These are phyloP conservation scores for Spialia ferax DNA, from an alignment of 2,888 invertebrate genomes.

Conservation along the genomic window DNA sequence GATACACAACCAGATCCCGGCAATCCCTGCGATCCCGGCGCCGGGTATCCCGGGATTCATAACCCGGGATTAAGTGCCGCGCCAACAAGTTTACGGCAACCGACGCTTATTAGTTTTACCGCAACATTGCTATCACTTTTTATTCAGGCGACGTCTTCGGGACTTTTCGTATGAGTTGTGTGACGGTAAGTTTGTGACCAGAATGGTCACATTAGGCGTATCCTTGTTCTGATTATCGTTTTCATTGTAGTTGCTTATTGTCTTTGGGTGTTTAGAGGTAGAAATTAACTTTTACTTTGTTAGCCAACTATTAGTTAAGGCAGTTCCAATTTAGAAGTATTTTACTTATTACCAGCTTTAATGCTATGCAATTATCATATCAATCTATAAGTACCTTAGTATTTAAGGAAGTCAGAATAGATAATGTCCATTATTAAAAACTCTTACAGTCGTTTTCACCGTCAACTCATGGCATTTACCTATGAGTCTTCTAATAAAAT, in stretches of 20 bases:
- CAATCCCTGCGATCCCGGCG: conserved; percentile 26
- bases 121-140: conserved; percentile 14
- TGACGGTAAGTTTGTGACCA: conserved; percentile 5
- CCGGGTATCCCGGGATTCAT: conserved; percentile 42
- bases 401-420: too few species aligned
- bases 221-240: neutral
- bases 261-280: neutral
- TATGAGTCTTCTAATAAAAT: too few species aligned
- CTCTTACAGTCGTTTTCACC: too few species aligned
- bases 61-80: conserved; percentile 41
- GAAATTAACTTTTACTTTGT: conserved; percentile 1
- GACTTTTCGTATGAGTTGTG: conserved; percentile 16
- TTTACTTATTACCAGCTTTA: neutral
- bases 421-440: too few species aligned
- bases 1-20: conserved; percentile 27
- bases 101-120: conserved; percentile 41
- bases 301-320: neutral
- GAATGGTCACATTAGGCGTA: too few species aligned
- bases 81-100: conserved; percentile 42
- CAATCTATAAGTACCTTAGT: too few species aligned
- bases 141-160: conserved; percentile 16
- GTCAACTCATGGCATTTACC: too few species aligned
- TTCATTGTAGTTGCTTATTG: neutral
- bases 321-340: neutral
- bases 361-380: too few species aligned